These are phyloP conservation scores for Cacajao melanocephalus DNA, from an alignment of 2,797 vertebrate species.

Conservation along the genomic window DNA sequence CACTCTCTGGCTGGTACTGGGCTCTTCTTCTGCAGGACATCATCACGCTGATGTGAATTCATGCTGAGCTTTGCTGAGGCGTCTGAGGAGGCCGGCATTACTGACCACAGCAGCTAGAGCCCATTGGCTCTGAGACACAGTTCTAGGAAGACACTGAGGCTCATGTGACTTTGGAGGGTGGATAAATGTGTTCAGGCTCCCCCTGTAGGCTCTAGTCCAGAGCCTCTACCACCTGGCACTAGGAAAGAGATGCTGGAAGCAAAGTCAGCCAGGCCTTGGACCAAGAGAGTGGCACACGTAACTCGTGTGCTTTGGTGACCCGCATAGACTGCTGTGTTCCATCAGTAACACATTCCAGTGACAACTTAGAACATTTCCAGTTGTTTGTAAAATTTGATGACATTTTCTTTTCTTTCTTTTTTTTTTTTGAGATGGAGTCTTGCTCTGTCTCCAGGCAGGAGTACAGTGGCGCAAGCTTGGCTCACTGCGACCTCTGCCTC, in stretches of 20 bases:
- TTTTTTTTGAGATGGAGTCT: too few relatives aligned
- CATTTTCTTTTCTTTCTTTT: background rate
- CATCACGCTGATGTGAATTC: background rate
- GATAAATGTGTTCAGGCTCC: background rate
- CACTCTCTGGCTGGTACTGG: background rate
- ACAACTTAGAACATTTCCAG: background rate
- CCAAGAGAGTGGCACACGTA: background rate
- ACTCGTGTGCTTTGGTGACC: background rate
- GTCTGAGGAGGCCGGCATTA: background rate
- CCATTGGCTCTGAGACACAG: background rate
- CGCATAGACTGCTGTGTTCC: background rate
- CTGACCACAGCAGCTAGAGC: background rate
- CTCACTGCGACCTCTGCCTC: too few relatives aligned
- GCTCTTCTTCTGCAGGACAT: background rate
- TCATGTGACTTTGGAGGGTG: background rate
- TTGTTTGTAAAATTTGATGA: background rate
- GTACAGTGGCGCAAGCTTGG: too few relatives aligned
- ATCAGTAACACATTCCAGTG: background rate
- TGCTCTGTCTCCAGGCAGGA: too few relatives aligned
- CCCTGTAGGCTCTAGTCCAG: background rate
- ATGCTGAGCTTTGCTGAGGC: background rate
- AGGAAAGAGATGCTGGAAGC: background rate
- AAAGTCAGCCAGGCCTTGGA: background rate
- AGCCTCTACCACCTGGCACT: too few relatives aligned
- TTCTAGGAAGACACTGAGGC: background rate